phyloP scores from a whole-genome alignment of 2,797 vertebrate genomes.

The Enteromius viviparus region DNA sequence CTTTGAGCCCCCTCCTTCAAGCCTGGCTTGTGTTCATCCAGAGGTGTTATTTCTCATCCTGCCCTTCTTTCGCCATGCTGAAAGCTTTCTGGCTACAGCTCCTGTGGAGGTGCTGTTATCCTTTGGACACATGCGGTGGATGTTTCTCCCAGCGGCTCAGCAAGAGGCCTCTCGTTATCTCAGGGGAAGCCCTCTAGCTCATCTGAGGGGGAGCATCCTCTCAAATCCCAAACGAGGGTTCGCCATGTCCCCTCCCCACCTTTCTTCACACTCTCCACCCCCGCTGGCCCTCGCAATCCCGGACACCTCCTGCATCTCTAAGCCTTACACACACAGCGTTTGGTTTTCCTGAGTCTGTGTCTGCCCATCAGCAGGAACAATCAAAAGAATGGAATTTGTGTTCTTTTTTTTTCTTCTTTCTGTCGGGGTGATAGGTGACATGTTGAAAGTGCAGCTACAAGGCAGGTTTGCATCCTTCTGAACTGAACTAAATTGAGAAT shows the following conservation, averaged over 20 bases:
- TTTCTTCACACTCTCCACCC: slow-evolving; percentile 34
- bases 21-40: slow-evolving; percentile 47
- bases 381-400: slow-evolving; percentile 5
- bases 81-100: slow-evolving; percentile 56
- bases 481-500: background rate
- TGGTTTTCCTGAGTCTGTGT: slow-evolving; percentile 29
- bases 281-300: slow-evolving; percentile 44
- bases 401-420: background rate
- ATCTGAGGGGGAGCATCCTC: slow-evolving; percentile 62
- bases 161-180: slow-evolving; percentile 60
- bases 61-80: slow-evolving; percentile 48
- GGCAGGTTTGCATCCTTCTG: background rate
- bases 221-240: slow-evolving; percentile 57
- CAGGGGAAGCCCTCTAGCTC: slow-evolving; percentile 63
- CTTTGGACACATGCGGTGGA: slow-evolving; percentile 56
- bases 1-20: slow-evolving; percentile 27
- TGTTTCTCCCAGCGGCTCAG: slow-evolving; percentile 58
- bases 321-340: slow-evolving; percentile 44
- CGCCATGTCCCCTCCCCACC: slow-evolving; percentile 20
- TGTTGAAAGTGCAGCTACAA: background rate
- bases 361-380: background rate
- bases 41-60: slow-evolving; percentile 52
- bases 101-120: slow-evolving; percentile 60
- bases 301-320: slow-evolving; percentile 57
- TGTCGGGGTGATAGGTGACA: background rate